phyloP scores from a whole-genome alignment of 2,113 vertebrate species.

The Anhinga anhinga region DNA sequence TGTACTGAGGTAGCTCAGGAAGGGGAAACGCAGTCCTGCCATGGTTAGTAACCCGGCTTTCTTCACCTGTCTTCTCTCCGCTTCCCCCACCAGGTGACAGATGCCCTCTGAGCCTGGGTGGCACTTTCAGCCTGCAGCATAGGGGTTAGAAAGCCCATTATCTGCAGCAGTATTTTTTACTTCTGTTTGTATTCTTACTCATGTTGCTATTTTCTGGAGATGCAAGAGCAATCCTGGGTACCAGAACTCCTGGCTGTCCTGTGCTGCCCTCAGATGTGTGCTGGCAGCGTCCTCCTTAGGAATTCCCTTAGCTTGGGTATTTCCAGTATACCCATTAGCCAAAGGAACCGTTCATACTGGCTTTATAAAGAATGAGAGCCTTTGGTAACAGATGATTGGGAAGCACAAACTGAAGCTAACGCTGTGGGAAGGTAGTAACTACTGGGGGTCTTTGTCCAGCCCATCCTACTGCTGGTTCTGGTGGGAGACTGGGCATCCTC shows the following conservation, averaged over 20 bases:
- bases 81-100: not conserved
- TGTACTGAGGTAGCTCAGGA: constrained; percentile 38
- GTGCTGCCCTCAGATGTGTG: not conserved
- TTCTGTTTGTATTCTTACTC: not conserved
- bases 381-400: not conserved
- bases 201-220: not conserved
- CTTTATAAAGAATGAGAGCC: not conserved
- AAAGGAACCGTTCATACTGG: not conserved
- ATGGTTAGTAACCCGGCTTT: not conserved
- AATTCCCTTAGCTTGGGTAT: not conserved
- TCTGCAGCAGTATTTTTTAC: not conserved
- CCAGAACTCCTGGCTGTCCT: not conserved
- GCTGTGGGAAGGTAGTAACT: not conserved
- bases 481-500: not conserved
- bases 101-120: not conserved
- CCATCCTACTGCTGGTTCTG: not conserved
- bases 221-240: not conserved
- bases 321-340: not conserved
- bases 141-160: not conserved
- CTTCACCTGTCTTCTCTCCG: not conserved
- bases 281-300: not conserved
- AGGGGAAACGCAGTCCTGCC: not conserved
- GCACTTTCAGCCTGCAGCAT: not conserved
- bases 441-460: not conserved
- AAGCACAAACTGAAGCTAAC: not conserved